Percentiles rank a stretch among this genome's conserved stretches.
Conservation (phyloP, 2,888 invertebrate species). For the Chrysolina haemoptera region DNA sequence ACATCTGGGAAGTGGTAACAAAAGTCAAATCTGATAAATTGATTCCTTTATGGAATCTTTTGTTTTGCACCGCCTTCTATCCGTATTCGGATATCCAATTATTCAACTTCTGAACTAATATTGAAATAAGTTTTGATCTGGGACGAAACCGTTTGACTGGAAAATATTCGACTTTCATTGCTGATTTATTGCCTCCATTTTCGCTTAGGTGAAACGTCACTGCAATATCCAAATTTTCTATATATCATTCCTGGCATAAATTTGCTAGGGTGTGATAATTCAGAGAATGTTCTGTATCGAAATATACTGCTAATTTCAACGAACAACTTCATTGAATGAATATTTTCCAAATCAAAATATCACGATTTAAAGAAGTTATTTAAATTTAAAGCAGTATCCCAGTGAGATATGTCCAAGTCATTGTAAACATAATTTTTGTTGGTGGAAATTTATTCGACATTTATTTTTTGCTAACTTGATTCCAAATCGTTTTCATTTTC, state of each 20-base stretch:
- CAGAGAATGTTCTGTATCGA: too few species aligned
- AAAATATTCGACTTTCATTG: slow-evolving; percentile 40
- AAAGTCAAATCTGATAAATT: slow-evolving; percentile 51
- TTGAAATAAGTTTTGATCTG: slow-evolving; percentile 53
- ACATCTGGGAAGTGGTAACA: slow-evolving; percentile 49
- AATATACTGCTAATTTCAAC: too few species aligned
- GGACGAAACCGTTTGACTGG: slow-evolving; percentile 41
- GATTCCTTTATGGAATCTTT: slow-evolving; percentile 50
- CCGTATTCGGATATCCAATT: slow-evolving; percentile 48
- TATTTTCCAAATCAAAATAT: too few species aligned
- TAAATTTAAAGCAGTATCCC: too few species aligned
- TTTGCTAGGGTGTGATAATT: not conserved
- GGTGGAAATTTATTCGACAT: too few species aligned
- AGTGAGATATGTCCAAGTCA: too few species aligned
- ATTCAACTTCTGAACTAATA: slow-evolving; percentile 53
- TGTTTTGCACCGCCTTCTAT: slow-evolving; percentile 47
- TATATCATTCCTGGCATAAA: not conserved
- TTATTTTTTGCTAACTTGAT: too few species aligned
- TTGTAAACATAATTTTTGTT: too few species aligned
- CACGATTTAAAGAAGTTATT: too few species aligned
- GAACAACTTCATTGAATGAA: too few species aligned
- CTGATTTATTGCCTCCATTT: slow-evolving; percentile 44
- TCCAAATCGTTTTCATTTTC: too few species aligned
- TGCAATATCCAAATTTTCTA: not conserved
- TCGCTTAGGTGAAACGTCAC: slow-evolving; percentile 14